phyloP scores from a whole-genome alignment of 2,888 invertebrate species.

The Sarcophaga carnaria region DNA sequence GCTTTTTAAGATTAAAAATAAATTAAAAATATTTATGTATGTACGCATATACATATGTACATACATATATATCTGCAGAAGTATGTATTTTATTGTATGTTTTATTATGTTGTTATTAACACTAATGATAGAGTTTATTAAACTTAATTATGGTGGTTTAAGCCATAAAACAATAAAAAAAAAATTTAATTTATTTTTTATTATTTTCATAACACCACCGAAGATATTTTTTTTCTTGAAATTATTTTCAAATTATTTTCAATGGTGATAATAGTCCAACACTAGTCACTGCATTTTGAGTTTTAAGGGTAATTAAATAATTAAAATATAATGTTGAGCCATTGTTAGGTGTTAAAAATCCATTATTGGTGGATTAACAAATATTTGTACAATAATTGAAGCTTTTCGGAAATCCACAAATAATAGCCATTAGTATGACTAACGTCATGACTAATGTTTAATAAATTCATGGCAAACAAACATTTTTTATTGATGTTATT shows the following conservation, averaged over 20 bases:
- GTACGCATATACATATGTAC: too few species aligned
- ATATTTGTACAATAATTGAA: background rate
- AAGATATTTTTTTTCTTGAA: background rate
- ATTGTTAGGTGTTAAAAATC: background rate
- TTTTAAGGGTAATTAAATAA: background rate
- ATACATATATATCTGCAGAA: too few species aligned
- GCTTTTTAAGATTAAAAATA: background rate
- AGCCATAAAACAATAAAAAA: slow-evolving; percentile 11
- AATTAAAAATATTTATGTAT: too few species aligned
- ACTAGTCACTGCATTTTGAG: background rate
- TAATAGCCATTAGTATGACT: background rate
- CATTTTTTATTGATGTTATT: background rate
- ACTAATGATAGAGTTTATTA: slow-evolving; percentile 34
- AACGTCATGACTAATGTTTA: background rate
- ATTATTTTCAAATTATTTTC: background rate
- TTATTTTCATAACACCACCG: background rate
- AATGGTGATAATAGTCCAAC: background rate
- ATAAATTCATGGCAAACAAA: background rate
- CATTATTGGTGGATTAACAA: background rate
- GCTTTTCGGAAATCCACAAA: background rate
- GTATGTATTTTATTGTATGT: too few species aligned
- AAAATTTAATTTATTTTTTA: background rate
- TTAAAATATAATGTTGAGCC: background rate
- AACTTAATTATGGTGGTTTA: slow-evolving; percentile 38
- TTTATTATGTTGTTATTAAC: too few species aligned